These are phyloP conservation scores for Pelvicachromis taeniatus DNA, from an alignment of 2,113 vertebrate genomes.

Conservation along the genomic window DNA sequence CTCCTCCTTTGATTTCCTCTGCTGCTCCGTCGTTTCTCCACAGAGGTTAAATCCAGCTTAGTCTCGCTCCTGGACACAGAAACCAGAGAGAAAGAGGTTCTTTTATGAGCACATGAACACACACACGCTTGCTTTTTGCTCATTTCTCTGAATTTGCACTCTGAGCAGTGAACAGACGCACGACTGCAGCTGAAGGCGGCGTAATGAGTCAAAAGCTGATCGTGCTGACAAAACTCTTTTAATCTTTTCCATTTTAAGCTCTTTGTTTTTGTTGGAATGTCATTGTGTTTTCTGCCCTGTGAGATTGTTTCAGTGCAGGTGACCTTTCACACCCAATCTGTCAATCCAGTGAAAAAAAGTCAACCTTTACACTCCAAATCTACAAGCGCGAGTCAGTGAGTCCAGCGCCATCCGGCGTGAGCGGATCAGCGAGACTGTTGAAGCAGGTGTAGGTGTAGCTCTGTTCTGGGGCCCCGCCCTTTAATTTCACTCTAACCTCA, in stretches of 20 bases:
- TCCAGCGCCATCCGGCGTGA: background rate
- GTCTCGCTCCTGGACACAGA: constrained; percentile 24
- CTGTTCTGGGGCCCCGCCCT: background rate
- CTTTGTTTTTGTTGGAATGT: background rate
- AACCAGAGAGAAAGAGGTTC: background rate
- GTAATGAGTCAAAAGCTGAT: background rate
- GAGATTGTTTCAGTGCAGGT: background rate
- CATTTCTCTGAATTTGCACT: background rate
- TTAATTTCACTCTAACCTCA: background rate
- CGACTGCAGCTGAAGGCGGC: background rate
- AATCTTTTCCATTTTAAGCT: background rate
- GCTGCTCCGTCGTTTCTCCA: background rate
- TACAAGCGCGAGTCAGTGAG: background rate
- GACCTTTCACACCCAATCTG: background rate
- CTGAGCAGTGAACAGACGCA: background rate
- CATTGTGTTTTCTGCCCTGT: background rate
- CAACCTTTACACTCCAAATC: background rate
- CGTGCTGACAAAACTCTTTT: background rate
- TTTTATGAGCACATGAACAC: background rate
- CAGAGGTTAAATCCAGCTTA: constrained; percentile 32
- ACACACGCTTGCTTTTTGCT: background rate
- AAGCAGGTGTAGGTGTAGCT: background rate
- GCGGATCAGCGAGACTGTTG: background rate
- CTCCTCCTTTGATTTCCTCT: background rate
- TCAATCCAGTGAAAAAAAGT: background rate